These are phyloP conservation scores for Spondyliosoma cantharus DNA, from an alignment of 2,797 vertebrate genomes.

Conservation along the genomic window DNA sequence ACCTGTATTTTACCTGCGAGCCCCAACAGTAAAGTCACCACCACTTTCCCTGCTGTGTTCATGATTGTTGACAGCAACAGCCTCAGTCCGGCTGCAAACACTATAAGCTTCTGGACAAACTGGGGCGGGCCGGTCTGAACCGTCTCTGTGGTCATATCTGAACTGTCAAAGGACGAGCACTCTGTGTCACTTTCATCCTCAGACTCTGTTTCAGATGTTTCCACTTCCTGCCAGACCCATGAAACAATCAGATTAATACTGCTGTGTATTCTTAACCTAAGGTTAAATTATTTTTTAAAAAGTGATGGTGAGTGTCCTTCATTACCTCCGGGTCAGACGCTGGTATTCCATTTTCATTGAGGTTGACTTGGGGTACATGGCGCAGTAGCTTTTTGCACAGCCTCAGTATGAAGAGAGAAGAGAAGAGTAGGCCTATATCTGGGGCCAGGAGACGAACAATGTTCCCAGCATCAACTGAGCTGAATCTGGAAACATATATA, in stretches of 20 bases:
- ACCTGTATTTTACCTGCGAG: conserved; percentile 82
- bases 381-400: conserved; percentile 78
- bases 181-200: conserved; percentile 80
- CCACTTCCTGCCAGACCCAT: conserved; percentile 64
- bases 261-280: not conserved
- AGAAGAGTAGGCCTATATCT: conserved; percentile 77
- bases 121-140: conserved; percentile 67
- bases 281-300: no score
- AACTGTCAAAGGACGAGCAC: conserved; percentile 77
- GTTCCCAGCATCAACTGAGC: conserved; percentile 75
- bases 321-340: conserved; percentile 74
- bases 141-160: conserved; percentile 63
- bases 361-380: conserved; percentile 48
- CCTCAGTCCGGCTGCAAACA: conserved; percentile 80
- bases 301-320: accelerated
- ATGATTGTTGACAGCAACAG: conserved; percentile 81
- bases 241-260: conserved; percentile 8
- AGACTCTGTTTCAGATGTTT: conserved; percentile 79
- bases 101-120: conserved; percentile 82
- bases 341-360: conserved; percentile 72
- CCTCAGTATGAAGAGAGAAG: conserved; percentile 71
- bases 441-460: conserved; percentile 82
- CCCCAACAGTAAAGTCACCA: conserved; percentile 85
- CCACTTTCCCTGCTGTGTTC: conserved; percentile 83
- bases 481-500: conserved; percentile 79